phyloP scores from a whole-genome alignment of 2,113 vertebrate species.

The Zosterops borbonicus region DNA sequence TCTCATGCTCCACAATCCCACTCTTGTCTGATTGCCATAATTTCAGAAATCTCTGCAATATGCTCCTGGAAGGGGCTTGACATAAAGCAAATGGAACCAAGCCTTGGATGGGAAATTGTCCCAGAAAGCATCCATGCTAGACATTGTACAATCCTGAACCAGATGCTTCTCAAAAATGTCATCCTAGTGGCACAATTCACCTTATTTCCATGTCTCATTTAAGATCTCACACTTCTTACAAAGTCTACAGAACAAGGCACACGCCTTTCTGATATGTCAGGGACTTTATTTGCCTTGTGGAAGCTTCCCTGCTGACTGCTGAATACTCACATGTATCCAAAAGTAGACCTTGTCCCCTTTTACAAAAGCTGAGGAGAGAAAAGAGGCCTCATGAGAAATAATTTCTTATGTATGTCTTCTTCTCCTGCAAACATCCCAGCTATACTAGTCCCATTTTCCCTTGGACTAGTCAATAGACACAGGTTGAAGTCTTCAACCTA shows the following conservation, averaged over 20 bases:
- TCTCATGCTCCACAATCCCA: neutral
- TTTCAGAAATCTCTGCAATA: neutral
- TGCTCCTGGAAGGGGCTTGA: neutral
- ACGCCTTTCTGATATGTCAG: constrained; percentile 6
- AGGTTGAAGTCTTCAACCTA: too few species aligned
- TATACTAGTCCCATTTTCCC: too few species aligned
- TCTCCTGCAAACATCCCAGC: too few species aligned
- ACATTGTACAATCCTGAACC: neutral
- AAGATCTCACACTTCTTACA: neutral
- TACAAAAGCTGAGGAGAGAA: too few species aligned
- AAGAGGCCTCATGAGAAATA: too few species aligned
- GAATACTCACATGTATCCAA: too few species aligned
- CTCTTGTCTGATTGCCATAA: neutral
- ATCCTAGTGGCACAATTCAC: neutral
- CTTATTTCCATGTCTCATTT: neutral
- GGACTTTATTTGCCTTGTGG: neutral
- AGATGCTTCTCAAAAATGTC: constrained; percentile 10
- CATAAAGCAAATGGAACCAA: neutral
- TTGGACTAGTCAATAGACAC: too few species aligned
- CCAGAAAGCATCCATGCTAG: neutral
- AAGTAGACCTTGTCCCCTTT: too few species aligned
- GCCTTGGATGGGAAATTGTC: neutral
- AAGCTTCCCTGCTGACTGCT: constrained; percentile 23
- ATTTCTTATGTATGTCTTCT: too few species aligned
- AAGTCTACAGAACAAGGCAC: neutral